Base-by-base conservation (phyloP, 2,888 invertebrate species). In the Salticus scenicus region DNA sequence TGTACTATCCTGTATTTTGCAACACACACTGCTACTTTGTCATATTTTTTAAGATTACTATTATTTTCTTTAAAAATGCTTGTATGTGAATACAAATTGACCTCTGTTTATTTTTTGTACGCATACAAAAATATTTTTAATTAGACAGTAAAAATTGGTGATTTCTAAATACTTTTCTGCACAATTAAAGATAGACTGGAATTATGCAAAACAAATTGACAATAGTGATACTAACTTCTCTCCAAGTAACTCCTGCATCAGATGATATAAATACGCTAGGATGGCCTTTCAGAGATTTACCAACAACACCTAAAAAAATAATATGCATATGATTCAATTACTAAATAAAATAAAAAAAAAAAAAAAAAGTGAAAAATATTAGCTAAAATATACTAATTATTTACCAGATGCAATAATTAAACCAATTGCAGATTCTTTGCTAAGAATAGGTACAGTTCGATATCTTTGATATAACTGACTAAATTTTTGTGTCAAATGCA, bases 401-500 rank as follows among this genome's bases (percentile, higher is more conserved):
- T 71, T 87, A 24, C 97, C 97, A 0, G 96, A 95, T 0, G 96
- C 97, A 92, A 97, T 93, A 88, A 98, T 95, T 28, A 97, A 93
- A 0, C 97, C 97, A 0, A 97, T 96, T 0, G 97, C 97, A 0
- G 97, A 95, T 90, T 95, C 94, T 8, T 95, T 96, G 31, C 96
- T 95, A 92, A 97, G 93, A 87, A 98, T 96, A 31, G 95, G 95
- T 0, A 94, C 94, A 0, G 95, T 94, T 90, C 96, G 93, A 71
- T 95, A 94, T 30, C 94, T 94, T 7, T 96, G 96, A 91, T 96
- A 96, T 70, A 96, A 92, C 89, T 95, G 94, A 90, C 94, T 95
- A 91, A 97, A 96, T 90, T 95, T 94, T 91, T 97, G 97, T 88
- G 96, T 95, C 89, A 98, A 92, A 91, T 97, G 97, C 67, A 97